These are phyloP conservation scores for Diorhabda elongata DNA, from an alignment of 1,140 invertebrate species.

Conservation along the genomic window DNA sequence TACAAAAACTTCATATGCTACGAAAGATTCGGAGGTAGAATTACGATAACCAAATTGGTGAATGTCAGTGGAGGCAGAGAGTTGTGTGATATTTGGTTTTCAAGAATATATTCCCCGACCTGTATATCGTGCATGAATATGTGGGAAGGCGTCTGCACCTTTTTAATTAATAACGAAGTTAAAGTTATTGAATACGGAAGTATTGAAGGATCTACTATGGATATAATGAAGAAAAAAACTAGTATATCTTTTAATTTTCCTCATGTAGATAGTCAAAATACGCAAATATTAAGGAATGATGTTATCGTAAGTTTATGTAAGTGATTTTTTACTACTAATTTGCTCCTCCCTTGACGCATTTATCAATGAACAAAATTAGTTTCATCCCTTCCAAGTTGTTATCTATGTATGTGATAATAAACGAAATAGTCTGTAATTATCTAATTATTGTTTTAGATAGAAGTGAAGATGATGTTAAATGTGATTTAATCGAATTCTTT, in stretches of 20 bases:
- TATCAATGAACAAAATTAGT: too few species aligned
- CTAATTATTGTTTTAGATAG: slow-evolving; percentile 23
- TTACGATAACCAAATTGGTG: slow-evolving; percentile 36
- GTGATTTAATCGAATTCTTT: slow-evolving; percentile 42
- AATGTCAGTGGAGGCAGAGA: slow-evolving; percentile 25
- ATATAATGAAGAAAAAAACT: slow-evolving; percentile 27
- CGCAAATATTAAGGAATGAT: slow-evolving; percentile 38
- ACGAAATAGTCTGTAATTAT: too few species aligned
- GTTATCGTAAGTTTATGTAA: slow-evolving; percentile 42
- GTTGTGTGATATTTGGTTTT: slow-evolving; percentile 39
- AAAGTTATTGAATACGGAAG: slow-evolving; percentile 34
- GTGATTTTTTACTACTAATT: slow-evolving; percentile 9
- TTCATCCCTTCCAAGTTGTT: too few species aligned
- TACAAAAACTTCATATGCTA: slow-evolving; percentile 42
- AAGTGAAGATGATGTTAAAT: slow-evolving; percentile 31
- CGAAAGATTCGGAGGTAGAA: slow-evolving; percentile 38
- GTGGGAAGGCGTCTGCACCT: slow-evolving; percentile 39
- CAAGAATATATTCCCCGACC: slow-evolving; percentile 41
- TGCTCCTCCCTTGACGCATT: too few species aligned
- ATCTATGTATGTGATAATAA: too few species aligned
- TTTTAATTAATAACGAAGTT: slow-evolving; percentile 41
- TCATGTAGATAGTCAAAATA: slow-evolving; percentile 24
- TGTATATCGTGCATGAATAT: slow-evolving; percentile 41
- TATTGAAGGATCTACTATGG: slow-evolving; percentile 30
- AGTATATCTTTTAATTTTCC: slow-evolving; percentile 32